Evolutionary conservation across 64 coral and sea anemone genomes (phyloP).

Genomic region (Montipora sp.): DNA sequence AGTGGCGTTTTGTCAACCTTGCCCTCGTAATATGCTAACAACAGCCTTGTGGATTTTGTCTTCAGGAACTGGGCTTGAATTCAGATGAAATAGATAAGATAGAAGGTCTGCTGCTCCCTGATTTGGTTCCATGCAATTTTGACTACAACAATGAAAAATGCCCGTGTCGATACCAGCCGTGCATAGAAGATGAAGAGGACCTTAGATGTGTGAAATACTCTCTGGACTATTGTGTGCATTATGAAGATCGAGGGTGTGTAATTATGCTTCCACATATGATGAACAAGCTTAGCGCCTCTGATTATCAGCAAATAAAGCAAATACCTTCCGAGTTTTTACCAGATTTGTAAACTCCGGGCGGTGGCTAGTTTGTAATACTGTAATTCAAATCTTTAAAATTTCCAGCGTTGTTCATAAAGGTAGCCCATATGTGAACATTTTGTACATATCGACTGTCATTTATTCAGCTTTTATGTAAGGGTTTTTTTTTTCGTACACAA

Average conservation of each 20-base stretch:
- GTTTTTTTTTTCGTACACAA: too few species aligned
- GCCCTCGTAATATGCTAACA: neutral
- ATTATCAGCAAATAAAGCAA: slow-evolving; percentile 58
- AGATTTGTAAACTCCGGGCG: neutral
- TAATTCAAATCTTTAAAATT: too few species aligned
- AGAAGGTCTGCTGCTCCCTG: neutral
- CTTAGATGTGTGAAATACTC: slow-evolving; percentile 76
- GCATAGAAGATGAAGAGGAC: slow-evolving; percentile 58
- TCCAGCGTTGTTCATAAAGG: too few species aligned
- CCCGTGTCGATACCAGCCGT: slow-evolving; percentile 58
- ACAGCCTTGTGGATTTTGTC: neutral
- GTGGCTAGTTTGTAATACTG: neutral
- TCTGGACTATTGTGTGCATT: slow-evolving; percentile 84
- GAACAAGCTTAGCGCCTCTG: slow-evolving; percentile 71
- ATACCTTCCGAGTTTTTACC: slow-evolving; percentile 32
- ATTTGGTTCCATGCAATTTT: slow-evolving; percentile 74
- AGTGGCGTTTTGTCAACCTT: too few species aligned
- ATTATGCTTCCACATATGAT: slow-evolving; percentile 84
- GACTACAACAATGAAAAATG: slow-evolving; percentile 85
- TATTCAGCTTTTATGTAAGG: too few species aligned
- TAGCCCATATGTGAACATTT: too few species aligned
- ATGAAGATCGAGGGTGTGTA: slow-evolving; percentile 89
- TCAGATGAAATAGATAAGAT: neutral
- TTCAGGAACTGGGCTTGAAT: slow-evolving; percentile 26
- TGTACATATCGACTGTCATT: too few species aligned